Base-by-base conservation (phyloP, 2,888 invertebrate species). In the Formica aserva region DNA sequence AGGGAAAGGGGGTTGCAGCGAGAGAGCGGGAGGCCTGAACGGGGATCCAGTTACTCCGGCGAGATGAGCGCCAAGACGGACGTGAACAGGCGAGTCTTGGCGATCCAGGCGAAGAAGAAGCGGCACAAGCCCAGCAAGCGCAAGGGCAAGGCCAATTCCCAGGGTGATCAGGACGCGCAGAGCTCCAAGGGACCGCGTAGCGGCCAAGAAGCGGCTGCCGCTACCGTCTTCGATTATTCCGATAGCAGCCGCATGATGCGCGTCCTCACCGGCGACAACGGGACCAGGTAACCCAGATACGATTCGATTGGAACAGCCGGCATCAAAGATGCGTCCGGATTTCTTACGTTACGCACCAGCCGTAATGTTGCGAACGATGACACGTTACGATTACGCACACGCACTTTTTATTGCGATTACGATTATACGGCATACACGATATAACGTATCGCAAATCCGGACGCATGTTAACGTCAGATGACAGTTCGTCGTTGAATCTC, bases 81-180 rank as follows among this genome's bases (percentile, higher is more conserved):
- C 96, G 98, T 98, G 95, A 98, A 98, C 96, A 97, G 98, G 96
- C 97, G 98, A 95, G 98, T 98, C 95, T 96, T 98, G 95, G 98
- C 98, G 95, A 98, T 98, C 94, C 98, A 98, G 96, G 98, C 98
- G 94, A 98, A 98, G 96, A 98, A 98, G 96, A 98, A 98, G 95
- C 97, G 98, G 92, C 98, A 98, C 96, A 98, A 98, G 97, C 96
- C 97, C 90, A 97, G 97, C 92, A 98, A 98, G 95, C 97, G 97
- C 96, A 97, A 98, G 96, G 97, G 97, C 94, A 97, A 97, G 95
- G 91, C 95, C 92, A 95, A 95, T 95, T 95, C 96, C 94, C 96
- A 96, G 81, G 89, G 92, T 93, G 94, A 94, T 82, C 87, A 91
- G 57, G 96, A 95, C 93, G 92, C 92, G 41, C 92, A 92, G 81